Conservation (phyloP, 2,797 vertebrate genomes). For the Phoxinus dragarum region DNA sequence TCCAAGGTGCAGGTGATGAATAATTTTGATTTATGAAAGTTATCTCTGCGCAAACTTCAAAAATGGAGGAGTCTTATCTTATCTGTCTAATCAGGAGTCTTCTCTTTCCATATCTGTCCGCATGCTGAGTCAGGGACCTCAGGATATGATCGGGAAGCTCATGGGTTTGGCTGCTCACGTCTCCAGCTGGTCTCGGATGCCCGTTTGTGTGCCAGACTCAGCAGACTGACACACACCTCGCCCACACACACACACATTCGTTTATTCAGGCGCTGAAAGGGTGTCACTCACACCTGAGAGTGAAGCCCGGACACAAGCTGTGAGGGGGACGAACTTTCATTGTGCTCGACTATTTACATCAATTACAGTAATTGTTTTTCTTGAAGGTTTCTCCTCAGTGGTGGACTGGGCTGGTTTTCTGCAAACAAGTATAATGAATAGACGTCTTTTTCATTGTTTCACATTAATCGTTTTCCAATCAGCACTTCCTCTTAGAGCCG, state of each 20-base stretch:
- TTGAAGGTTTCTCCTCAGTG: background rate
- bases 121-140: constrained; percentile 16
- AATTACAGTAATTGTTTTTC: background rate
- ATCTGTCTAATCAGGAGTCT: background rate
- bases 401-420: background rate
- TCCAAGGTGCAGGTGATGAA: too few relatives aligned
- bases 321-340: background rate
- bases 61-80: too few relatives aligned
- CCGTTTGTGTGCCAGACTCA: constrained; percentile 44
- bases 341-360: background rate
- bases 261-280: constrained; percentile 23
- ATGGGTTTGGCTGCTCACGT: background rate
- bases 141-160: constrained; percentile 39
- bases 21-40: too few relatives aligned
- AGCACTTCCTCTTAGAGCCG: constrained; percentile 26
- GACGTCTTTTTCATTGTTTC: background rate
- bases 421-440: background rate
- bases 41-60: too few relatives aligned
- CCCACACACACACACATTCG: constrained; percentile 38
- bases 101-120: background rate
- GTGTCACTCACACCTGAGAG: constrained; percentile 28
- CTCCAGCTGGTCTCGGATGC: constrained; percentile 57
- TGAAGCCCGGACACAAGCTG: background rate
- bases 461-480: constrained; percentile 38
- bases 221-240: constrained; percentile 45